A percentile compares a stretch with the other conserved stretches of the same genome.
phyloP scores from a whole-genome alignment of 2,888 invertebrate species.

The Tachystola acroxantha region DNA sequence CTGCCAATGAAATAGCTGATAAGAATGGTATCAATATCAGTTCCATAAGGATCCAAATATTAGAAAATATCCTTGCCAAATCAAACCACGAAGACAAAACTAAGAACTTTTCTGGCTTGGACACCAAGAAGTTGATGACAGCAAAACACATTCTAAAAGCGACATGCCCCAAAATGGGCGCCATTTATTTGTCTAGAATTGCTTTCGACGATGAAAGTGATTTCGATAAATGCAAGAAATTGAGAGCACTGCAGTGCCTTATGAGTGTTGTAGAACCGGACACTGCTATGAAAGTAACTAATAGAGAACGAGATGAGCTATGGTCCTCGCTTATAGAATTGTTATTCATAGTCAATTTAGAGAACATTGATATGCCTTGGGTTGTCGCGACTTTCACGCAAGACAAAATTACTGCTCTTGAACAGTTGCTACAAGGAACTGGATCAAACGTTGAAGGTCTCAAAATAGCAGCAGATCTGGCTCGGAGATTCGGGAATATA shows the following conservation, averaged over 20 bases:
- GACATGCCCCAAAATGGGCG: conserved; percentile 72
- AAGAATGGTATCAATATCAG: conserved; percentile 69
- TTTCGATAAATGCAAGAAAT: conserved; percentile 63
- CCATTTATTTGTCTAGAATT: conserved; percentile 68
- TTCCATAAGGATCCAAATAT: conserved; percentile 64
- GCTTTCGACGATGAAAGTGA: conserved; percentile 69
- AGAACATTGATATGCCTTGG: conserved; percentile 70
- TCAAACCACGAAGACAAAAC: conserved; percentile 35
- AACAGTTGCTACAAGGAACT: conserved; percentile 52
- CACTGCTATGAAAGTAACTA: conserved; percentile 64
- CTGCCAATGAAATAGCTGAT: conserved; percentile 71
- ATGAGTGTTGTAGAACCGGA: conserved; percentile 68
- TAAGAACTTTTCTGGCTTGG: conserved; percentile 39
- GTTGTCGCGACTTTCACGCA: conserved; percentile 59
- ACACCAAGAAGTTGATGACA: conserved; percentile 55
- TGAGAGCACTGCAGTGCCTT: conserved; percentile 68
- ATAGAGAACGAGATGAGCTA: conserved; percentile 53
- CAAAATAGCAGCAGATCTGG: conserved; percentile 52
- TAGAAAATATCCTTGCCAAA: conserved; percentile 65
- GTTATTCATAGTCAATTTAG: conserved; percentile 55
- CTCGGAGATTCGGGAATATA: conserved; percentile 46
- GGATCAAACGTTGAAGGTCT: conserved; percentile 50
- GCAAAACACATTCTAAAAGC: conserved; percentile 72
- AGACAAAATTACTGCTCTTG: conserved; percentile 57
- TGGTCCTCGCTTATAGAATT: conserved; percentile 65